phyloP scores from a whole-genome alignment of 2,797 vertebrate genomes.

The Zonotrichia albicollis region DNA sequence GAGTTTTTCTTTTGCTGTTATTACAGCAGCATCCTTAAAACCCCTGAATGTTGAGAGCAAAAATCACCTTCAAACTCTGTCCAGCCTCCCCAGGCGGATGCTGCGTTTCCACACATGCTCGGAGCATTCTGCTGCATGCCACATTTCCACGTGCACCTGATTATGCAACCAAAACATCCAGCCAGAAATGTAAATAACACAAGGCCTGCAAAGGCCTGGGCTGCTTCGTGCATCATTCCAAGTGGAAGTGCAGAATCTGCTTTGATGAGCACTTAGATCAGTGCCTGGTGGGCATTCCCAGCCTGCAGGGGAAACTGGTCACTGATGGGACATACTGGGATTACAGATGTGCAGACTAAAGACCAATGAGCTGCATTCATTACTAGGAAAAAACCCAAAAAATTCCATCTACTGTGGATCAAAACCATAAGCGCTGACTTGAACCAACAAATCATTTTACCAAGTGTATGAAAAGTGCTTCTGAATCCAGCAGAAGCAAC shows the following conservation, averaged over 20 bases:
- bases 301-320: not conserved
- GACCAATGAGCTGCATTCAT: not conserved
- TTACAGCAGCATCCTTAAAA: conserved; percentile 5
- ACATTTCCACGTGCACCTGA: conserved; percentile 66
- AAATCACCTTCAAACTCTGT: not conserved
- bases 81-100: not conserved
- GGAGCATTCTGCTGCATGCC: conserved; percentile 23
- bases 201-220: conserved; percentile 24
- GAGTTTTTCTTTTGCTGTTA: conserved; percentile 29
- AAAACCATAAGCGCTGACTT: not conserved
- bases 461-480: not conserved
- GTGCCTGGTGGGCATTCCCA: not conserved
- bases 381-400: rapidly evolving
- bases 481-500: not conserved
- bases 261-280: not conserved
- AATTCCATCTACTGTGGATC: not conserved
- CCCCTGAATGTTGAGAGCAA: not conserved
- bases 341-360: not conserved
- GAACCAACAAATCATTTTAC: not conserved
- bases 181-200: conserved; percentile 47
- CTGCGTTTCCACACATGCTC: not conserved
- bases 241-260: not conserved
- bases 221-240: not conserved
- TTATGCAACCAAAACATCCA: conserved; percentile 66
- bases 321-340: not conserved